phyloP scores from a whole-genome alignment of 2,113 vertebrate genomes.

The Saimiri boliviensis region DNA sequence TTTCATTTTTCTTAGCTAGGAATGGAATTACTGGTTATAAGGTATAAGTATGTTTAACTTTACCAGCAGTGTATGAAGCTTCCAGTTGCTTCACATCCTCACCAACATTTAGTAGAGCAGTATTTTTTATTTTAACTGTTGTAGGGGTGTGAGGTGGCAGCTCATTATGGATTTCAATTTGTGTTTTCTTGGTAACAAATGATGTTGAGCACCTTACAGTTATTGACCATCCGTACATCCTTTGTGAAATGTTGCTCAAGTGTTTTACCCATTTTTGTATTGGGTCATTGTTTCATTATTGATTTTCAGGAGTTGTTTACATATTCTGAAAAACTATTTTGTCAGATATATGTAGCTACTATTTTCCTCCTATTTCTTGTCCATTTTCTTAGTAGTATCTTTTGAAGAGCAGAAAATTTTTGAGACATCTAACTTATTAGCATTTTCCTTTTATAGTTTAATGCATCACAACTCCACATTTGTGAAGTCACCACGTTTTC shows the following conservation, averaged over 20 bases:
- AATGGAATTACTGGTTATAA: background rate
- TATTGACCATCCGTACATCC: background rate
- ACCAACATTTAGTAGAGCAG: background rate
- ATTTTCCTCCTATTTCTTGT: background rate
- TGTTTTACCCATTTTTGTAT: background rate
- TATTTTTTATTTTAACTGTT: background rate
- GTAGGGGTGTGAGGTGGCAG: background rate
- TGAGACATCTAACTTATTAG: background rate
- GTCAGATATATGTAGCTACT: background rate
- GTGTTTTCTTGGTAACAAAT: background rate
- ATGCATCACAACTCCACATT: background rate
- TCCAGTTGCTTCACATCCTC: background rate
- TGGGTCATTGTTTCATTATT: background rate
- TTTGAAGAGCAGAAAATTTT: conserved; percentile 1
- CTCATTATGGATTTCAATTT: background rate
- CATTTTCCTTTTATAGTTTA: background rate
- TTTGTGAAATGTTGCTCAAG: background rate
- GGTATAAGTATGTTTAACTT: background rate
- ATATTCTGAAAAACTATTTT: background rate
- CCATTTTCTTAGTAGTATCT: background rate
- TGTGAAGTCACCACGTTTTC: background rate
- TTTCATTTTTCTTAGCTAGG: conserved; percentile 3
- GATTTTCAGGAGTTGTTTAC: background rate
- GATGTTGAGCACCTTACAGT: background rate
- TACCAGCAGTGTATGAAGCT: background rate